phyloP scores from a whole-genome alignment of 2,888 invertebrate species.

The Pterobdella sp. region DNA sequence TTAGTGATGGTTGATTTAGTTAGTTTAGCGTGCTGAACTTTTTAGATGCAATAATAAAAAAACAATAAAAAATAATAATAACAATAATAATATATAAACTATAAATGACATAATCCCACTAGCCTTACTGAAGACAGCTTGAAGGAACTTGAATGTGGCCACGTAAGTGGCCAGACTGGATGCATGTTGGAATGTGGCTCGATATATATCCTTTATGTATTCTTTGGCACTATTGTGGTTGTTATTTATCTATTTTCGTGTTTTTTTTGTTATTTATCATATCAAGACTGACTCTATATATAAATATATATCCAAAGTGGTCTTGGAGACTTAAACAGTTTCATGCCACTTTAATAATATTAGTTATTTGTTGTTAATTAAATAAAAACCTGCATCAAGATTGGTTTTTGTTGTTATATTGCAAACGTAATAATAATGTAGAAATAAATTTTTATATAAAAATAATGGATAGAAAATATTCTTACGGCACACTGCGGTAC shows the following conservation, averaged over 20 bases:
- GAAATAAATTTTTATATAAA: neutral
- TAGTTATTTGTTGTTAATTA: neutral
- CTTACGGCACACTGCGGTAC: conserved; percentile 52
- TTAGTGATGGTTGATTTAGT: too few relatives aligned
- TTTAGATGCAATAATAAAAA: too few relatives aligned
- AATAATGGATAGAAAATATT: conserved; percentile 14
- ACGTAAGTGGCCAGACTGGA: conserved; percentile 53
- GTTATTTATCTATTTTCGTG: neutral
- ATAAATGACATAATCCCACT: conserved; percentile 41
- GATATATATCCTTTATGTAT: conserved; percentile 48
- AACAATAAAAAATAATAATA: too few relatives aligned
- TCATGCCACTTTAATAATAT: neutral
- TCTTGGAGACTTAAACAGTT: too few relatives aligned
- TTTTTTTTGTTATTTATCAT: too few relatives aligned
- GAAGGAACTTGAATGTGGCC: conserved; percentile 51
- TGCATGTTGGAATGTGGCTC: conserved; percentile 53
- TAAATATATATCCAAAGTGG: too few relatives aligned
- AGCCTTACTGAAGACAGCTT: conserved; percentile 39
- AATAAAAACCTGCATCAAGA: neutral
- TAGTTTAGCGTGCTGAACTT: too few relatives aligned
- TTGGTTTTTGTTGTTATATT: neutral
- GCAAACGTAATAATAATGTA: too few relatives aligned
- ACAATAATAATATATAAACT: too few relatives aligned
- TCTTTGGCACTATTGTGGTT: conserved; percentile 41
- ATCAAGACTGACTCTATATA: too few relatives aligned